These are phyloP conservation scores for Cygnus atratus DNA, from an alignment of 2,113 vertebrate genomes.

Conservation along the genomic window DNA sequence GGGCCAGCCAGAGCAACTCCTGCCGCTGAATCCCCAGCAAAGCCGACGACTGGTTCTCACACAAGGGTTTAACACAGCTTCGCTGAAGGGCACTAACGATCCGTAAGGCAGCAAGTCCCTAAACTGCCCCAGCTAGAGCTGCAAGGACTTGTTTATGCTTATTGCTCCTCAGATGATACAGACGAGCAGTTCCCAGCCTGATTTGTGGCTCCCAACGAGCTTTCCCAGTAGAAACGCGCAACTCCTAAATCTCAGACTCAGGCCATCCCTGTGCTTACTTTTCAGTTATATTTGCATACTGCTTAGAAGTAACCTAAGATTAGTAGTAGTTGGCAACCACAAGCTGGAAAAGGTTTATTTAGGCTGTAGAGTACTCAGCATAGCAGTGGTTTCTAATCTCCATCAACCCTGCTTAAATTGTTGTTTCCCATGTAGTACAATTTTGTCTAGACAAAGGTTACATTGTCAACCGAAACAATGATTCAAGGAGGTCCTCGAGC, in stretches of 20 bases:
- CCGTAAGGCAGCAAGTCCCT: not conserved
- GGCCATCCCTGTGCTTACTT: not conserved
- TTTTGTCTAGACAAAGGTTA: not conserved
- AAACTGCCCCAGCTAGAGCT: not conserved
- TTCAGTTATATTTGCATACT: not conserved
- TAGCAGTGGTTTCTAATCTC: not conserved
- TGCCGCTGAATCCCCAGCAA: accelerated
- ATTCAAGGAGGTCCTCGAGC: not conserved
- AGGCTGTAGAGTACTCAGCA: not conserved
- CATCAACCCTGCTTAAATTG: not conserved
- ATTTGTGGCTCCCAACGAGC: not conserved
- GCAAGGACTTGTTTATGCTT: not conserved
- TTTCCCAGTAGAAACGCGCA: not conserved
- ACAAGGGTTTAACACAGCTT: accelerated
- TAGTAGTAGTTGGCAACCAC: not conserved
- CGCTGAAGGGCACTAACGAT: not conserved
- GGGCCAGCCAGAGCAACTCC: not conserved
- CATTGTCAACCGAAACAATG: not conserved
- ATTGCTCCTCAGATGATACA: accelerated
- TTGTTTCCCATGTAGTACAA: not conserved
- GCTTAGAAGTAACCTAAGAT: not conserved
- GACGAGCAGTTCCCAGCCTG: not conserved
- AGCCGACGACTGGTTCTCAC: not conserved
- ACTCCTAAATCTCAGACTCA: not conserved
- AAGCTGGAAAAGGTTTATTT: not conserved